Base-by-base conservation (phyloP, 2,888 invertebrate genomes). In the Lissocephala sabroskyi region DNA sequence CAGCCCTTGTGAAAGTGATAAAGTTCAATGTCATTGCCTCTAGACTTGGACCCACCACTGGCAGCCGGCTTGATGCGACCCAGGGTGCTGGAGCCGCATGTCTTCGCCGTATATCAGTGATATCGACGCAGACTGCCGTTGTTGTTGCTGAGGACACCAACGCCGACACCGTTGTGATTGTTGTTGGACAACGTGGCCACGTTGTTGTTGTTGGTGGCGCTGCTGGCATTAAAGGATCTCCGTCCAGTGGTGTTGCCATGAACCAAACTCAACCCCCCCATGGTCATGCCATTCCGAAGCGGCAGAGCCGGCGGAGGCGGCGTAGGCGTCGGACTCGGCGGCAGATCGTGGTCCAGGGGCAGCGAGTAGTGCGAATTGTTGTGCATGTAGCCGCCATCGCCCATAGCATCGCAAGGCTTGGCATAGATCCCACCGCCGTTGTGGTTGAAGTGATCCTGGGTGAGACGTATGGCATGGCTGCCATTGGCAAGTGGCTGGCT, bases 351-450 rank as follows among this genome's bases (percentile, higher is more conserved):
- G 57, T 84, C 84, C 42, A 84, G 41, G 10, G 84, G 84, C 60
- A 84, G 59, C 46, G 84, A 84, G 44, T 84, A 84, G 43, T 84
- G 84, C 14, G 83, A 83, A 41, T 84, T 84, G 43, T 79, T 84
- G 61, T 84, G 84, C 13, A 84, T 79, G 39, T 84, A 84, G 28
- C 80, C 81, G 23, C 76, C 65, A 14, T 80, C 81, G 35, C 49
- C 14, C 75, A 71, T 77, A 16, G 75, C 77, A 45, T 77, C 71
- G 41, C 71, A 70, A 10, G 71, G 66, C 41, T 71, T 76, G 47
- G 66, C 65, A 51, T 67, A 67, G 11, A 66, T 64, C 1, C 58
- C 47, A 11, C 45, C 41, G 3, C 52, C 59, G 48, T 83, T 83
- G 60, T 83, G 82, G 59, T 83, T 83, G 49, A 82, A 83, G 48